Evolutionary conservation across 1,140 invertebrate species (phyloP), one percentile per base, ranked within the genome.

Genomic region (Ganaspis sp.): DNA sequence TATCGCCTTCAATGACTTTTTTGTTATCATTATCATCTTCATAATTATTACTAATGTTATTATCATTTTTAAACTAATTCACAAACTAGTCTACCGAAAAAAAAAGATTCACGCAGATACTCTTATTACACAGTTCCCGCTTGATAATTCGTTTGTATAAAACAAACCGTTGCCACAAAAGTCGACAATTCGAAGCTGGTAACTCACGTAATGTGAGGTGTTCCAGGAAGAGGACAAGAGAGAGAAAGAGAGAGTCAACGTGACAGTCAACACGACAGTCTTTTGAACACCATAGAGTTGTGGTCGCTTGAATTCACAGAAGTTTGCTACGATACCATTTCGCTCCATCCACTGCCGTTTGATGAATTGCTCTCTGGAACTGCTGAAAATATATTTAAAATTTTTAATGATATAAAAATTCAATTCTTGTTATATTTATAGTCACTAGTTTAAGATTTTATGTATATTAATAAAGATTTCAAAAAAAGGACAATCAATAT

Each of bases 281-380:
- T 91, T 91, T 92, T 92, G 89, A 91, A 92, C 90, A 92, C 90
- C 90, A 90, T 88, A 84, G 88, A 85, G 86, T 90, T 87, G 89
- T 91, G 87, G 87, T 88, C 85, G 85, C 87, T 86, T 80, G 87
- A 84, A 75, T 89, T 83, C 72, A 82, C 85, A 85, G 86, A 89
- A 88, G 81, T 90, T 87, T 89, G 90, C 92, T 92, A 92, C 89
- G 92, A 92, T 78, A 91, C 88, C 91, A 92, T 92, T 76, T 92
- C 92, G 74, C 90, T 90, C 91, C 92, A 92, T 71, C 87, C 88
- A 81, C 89, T 91, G 29, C 90, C 90, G 81, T 92, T 92, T 87
- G 91, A 90, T 74, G 91, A 91, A 76, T 89, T 90, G 80, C 89
- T 90, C 79, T 92, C 91, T 75, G 88, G 84, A 29, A 88, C 87